A percentile compares a stretch with the other conserved stretches of the same genome.
Evolutionary conservation across 2,888 invertebrate genomes (phyloP).

Genomic region (Oconnorella tubifera): DNA sequence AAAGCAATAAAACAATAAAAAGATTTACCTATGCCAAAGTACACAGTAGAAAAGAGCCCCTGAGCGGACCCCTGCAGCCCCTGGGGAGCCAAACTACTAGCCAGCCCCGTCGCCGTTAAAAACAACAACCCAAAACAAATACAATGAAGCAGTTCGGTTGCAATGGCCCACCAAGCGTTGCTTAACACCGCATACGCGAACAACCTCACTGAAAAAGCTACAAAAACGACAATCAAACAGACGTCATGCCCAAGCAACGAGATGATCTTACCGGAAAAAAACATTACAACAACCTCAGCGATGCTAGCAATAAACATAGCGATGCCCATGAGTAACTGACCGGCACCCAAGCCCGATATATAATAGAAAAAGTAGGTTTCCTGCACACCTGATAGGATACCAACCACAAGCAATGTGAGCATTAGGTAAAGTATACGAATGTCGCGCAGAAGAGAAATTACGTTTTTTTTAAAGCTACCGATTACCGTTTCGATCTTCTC

Average conservation of each 20-base stretch:
- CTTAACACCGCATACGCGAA: constrained; percentile 73
- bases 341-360: constrained; percentile 28
- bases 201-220: constrained; percentile 76
- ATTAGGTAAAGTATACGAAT: constrained; percentile 77
- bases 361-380: constrained; percentile 78
- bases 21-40: constrained; percentile 74
- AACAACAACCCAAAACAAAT: constrained; percentile 86
- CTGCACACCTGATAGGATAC: constrained; percentile 83
- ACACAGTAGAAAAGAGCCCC: constrained; percentile 81
- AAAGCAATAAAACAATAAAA: no score
- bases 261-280: constrained; percentile 78
- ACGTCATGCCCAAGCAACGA: constrained; percentile 70
- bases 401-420: constrained; percentile 74
- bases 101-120: constrained; percentile 85
- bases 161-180: constrained; percentile 79
- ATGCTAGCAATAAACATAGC: constrained; percentile 43
- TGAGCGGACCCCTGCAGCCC: constrained; percentile 79
- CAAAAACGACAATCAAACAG: constrained; percentile 77
- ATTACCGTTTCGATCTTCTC: constrained; percentile 6
- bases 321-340: constrained; percentile 44
- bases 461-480: constrained; percentile 65
- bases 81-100: constrained; percentile 77
- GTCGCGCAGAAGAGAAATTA: constrained; percentile 72
- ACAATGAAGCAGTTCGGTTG: constrained; percentile 81
- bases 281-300: constrained; percentile 58